phyloP scores from a whole-genome alignment of 2,113 vertebrate genomes.

The Bucco capensis region DNA sequence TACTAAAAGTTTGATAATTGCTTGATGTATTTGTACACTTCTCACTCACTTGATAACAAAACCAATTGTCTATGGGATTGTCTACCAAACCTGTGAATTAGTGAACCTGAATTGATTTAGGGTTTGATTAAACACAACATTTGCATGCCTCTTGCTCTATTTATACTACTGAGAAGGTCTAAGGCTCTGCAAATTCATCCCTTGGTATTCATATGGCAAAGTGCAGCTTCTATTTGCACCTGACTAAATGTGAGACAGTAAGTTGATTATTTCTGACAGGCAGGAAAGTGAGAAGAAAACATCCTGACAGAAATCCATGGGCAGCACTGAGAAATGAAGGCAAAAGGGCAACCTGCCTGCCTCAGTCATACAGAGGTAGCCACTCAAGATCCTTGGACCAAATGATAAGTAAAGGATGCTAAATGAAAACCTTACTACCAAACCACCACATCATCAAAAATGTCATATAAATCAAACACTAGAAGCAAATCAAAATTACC shows the following conservation, averaged over 20 bases:
- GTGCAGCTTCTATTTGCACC: conserved; percentile 41
- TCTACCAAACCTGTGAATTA: not conserved
- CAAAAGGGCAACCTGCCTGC: conserved; percentile 1
- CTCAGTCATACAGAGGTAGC: not conserved
- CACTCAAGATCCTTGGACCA: not conserved
- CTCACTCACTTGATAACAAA: not conserved
- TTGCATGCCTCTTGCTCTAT: not conserved
- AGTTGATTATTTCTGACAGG: conserved; percentile 69
- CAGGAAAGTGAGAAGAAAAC: conserved; percentile 40
- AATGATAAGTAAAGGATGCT: not conserved
- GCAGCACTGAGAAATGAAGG: not conserved
- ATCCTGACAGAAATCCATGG: conserved; percentile 53
- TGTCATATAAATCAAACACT: not conserved
- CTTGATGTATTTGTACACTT: not conserved
- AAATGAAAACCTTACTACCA: not conserved
- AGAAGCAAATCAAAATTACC: not conserved
- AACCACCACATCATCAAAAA: not conserved
- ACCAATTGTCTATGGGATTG: not conserved
- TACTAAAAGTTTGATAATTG: not conserved
- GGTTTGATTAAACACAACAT: not conserved
- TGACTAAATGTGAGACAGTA: conserved; percentile 38
- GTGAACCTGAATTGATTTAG: not conserved
- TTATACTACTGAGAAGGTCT: conserved; percentile 1
- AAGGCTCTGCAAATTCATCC: not conserved
- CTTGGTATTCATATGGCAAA: conserved; percentile 48